These are phyloP conservation scores for Reticulitermes speratus DNA, from an alignment of 1,140 invertebrate genomes.

Conservation along the genomic window DNA sequence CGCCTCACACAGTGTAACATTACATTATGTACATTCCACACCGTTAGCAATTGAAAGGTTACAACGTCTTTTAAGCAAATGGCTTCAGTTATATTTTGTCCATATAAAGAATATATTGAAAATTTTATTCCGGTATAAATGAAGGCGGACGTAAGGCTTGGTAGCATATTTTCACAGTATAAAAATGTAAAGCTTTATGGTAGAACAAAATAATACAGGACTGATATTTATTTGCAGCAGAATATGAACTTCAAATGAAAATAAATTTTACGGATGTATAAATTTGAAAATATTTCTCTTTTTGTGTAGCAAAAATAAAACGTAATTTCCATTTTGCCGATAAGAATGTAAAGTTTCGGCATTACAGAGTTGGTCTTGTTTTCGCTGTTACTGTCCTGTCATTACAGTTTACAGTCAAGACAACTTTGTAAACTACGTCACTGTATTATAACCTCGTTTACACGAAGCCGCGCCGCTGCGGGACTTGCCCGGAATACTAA, in stretches of 20 bases:
- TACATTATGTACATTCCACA: too few relatives aligned
- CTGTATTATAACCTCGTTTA: constrained; percentile 9
- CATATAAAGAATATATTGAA: too few relatives aligned
- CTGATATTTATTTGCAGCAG: too few relatives aligned
- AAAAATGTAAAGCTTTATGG: too few relatives aligned
- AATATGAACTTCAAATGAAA: neutral
- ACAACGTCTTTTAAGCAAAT: too few relatives aligned
- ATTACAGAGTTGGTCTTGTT: constrained; percentile 6
- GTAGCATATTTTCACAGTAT: too few relatives aligned
- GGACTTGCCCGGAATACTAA: neutral
- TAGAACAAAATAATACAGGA: too few relatives aligned
- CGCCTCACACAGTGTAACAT: too few relatives aligned
- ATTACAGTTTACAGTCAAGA: constrained; percentile 7
- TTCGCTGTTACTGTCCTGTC: neutral
- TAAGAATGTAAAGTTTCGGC: neutral
- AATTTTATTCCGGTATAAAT: too few relatives aligned
- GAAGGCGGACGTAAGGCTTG: too few relatives aligned
- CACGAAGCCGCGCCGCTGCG: neutral
- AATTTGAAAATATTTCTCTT: neutral
- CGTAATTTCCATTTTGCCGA: neutral
- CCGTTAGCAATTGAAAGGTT: too few relatives aligned
- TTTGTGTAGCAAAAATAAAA: neutral
- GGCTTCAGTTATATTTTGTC: too few relatives aligned
- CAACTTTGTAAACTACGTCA: neutral
- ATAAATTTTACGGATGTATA: neutral